Conservation (phyloP, 2,888 invertebrate species). For the Noctua pronuba region DNA sequence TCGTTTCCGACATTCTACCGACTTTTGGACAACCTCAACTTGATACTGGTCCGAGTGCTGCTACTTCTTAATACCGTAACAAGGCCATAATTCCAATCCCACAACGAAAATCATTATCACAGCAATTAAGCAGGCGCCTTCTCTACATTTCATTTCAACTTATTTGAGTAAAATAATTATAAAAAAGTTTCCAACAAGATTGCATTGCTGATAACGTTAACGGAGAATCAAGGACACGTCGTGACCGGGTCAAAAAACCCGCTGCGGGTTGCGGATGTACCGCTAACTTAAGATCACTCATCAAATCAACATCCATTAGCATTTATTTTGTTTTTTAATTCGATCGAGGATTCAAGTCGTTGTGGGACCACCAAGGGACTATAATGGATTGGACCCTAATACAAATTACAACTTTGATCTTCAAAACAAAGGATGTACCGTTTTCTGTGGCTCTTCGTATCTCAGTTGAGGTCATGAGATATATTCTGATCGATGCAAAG, state of each 20-base stretch:
- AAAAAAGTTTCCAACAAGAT: slow-evolving; percentile 55
- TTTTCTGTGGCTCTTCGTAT: slow-evolving; percentile 11
- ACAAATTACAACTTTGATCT: not conserved
- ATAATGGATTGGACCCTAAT: not conserved
- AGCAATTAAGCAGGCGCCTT: slow-evolving; percentile 25
- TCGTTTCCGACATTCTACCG: not conserved
- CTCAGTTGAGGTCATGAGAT: slow-evolving; percentile 18
- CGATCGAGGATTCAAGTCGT: slow-evolving; percentile 1
- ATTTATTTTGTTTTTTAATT: slow-evolving; percentile 58
- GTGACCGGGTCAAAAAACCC: slow-evolving; percentile 76
- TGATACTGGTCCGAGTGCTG: not conserved
- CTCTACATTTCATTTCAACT: slow-evolving; percentile 25
- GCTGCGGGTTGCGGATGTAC: slow-evolving; percentile 71
- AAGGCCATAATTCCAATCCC: not conserved
- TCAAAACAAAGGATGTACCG: slow-evolving; percentile 10
- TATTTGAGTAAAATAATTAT: slow-evolving; percentile 36
- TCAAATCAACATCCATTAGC: slow-evolving; percentile 72
- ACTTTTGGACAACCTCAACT: not conserved
- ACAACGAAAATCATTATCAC: slow-evolving; percentile 3
- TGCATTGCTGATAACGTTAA: slow-evolving; percentile 60
- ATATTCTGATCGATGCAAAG: slow-evolving; percentile 38
- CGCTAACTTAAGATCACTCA: slow-evolving; percentile 80
- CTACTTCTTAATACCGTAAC: slow-evolving; percentile 12
- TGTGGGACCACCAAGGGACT: slow-evolving; percentile 11
- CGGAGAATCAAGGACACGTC: slow-evolving; percentile 76